phyloP scores from a whole-genome alignment of 2,797 vertebrate genomes.

The Micromesistius poutassou region DNA sequence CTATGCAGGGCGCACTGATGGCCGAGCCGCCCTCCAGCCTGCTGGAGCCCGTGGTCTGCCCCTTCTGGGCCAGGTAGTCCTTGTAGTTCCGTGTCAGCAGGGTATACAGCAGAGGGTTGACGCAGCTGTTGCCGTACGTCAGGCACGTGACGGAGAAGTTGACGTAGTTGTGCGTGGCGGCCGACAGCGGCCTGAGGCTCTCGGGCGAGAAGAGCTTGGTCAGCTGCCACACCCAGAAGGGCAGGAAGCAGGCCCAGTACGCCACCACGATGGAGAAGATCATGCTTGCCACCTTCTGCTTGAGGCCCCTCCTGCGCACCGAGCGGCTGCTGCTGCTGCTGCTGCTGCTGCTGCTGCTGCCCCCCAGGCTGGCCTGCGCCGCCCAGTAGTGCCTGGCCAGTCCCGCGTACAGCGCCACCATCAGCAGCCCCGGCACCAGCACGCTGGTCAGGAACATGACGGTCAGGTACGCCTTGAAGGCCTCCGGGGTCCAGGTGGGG shows the following conservation, averaged over 20 bases:
- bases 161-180: constrained; percentile 75
- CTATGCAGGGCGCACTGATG: constrained; percentile 46
- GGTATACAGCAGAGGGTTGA: constrained; percentile 84
- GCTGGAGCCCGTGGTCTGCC: constrained; percentile 58
- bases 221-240: constrained; percentile 88
- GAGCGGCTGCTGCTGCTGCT: constrained; percentile 29
- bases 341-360: constrained; percentile 24
- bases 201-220: constrained; percentile 70
- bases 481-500: constrained; percentile 78
- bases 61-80: constrained; percentile 66
- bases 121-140: constrained; percentile 84
- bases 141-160: constrained; percentile 85
- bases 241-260: constrained; percentile 85
- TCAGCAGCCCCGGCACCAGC: constrained; percentile 71
- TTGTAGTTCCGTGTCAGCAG: constrained; percentile 75
- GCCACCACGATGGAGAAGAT: constrained; percentile 77
- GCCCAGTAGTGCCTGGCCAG: constrained; percentile 67
- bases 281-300: constrained; percentile 71
- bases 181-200: constrained; percentile 62
- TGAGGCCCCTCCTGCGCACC: constrained; percentile 48
- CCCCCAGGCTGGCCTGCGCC: constrained; percentile 50
- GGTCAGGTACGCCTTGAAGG: constrained; percentile 77
- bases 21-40: constrained; percentile 59
- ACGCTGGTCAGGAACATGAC: constrained; percentile 77
- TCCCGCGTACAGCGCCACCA: constrained; percentile 66